A percentile compares a stretch with the other conserved stretches of the same genome.
Conservation (phyloP, 2,888 invertebrate species). For the Diachrysia chrysitis region DNA sequence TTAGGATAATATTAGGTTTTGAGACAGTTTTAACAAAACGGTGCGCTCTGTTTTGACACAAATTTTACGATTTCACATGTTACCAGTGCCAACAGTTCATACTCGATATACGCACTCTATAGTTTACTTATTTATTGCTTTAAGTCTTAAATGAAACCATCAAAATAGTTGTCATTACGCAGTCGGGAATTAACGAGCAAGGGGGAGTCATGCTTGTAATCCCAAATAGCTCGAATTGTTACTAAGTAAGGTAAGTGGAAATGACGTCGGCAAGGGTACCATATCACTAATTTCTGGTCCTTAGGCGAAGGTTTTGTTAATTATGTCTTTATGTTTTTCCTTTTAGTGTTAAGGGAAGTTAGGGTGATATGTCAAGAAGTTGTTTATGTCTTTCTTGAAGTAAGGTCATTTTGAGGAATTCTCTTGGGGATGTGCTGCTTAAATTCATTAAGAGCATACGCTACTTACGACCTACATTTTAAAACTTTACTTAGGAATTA, state of each 20-base stretch:
- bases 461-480: not conserved
- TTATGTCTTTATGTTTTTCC: conserved; percentile 21
- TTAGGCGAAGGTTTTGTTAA: conserved; percentile 24
- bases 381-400: not conserved
- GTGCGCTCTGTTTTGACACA: too few relatives aligned
- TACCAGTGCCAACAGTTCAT: too few relatives aligned
- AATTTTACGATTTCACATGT: too few relatives aligned
- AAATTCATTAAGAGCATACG: not conserved
- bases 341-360: conserved; percentile 7
- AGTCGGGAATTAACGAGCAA: conserved; percentile 1
- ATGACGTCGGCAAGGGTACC: conserved; percentile 12
- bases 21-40: too few relatives aligned
- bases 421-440: not conserved
- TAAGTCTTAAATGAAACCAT: conserved; percentile 6
- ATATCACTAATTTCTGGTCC: conserved; percentile 28
- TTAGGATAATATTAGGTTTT: too few relatives aligned
- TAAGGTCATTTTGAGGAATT: not conserved
- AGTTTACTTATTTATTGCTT: too few relatives aligned
- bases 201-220: conserved; percentile 12
- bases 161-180: conserved; percentile 20
- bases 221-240: conserved; percentile 27
- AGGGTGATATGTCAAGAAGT: not conserved
- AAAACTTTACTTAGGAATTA: not conserved
- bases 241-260: conserved; percentile 11
- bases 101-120: too few relatives aligned